phyloP scores from a whole-genome alignment of 2,113 vertebrate species.

The Triplophysa dalaica region DNA sequence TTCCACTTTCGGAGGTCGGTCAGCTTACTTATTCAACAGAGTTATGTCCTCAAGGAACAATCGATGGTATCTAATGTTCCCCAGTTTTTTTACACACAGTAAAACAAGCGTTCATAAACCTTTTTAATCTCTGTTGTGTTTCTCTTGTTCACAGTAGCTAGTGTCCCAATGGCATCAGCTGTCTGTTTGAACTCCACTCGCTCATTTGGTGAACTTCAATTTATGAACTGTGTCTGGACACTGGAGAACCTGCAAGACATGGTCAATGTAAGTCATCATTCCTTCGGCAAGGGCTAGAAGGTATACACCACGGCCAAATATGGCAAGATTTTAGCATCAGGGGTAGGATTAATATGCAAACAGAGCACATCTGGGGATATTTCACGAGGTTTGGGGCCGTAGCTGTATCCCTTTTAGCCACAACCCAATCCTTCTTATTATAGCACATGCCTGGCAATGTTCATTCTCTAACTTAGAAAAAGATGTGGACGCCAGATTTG shows the following conservation, averaged over 20 bases:
- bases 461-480: too few relatives aligned
- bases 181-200: neutral
- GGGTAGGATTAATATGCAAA: too few relatives aligned
- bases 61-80: conserved; percentile 24
- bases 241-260: neutral
- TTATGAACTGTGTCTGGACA: neutral
- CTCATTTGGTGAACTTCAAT: neutral
- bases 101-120: neutral
- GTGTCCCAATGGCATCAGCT: neutral
- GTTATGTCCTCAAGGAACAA: conserved; percentile 11
- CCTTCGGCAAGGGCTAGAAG: too few relatives aligned
- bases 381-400: too few relatives aligned
- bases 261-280: neutral
- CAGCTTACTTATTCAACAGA: conserved; percentile 32
- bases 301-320: too few relatives aligned
- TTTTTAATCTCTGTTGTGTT: neutral
- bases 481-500: too few relatives aligned
- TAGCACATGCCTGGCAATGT: too few relatives aligned
- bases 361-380: too few relatives aligned
- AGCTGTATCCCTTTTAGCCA: too few relatives aligned
- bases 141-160: neutral
- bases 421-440: too few relatives aligned
- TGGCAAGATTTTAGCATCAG: too few relatives aligned
- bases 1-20: conserved; percentile 19
- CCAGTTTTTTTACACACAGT: neutral